These are phyloP conservation scores for Nomada hirtipes DNA, from an alignment of 2,888 invertebrate species.

Conservation along the genomic window DNA sequence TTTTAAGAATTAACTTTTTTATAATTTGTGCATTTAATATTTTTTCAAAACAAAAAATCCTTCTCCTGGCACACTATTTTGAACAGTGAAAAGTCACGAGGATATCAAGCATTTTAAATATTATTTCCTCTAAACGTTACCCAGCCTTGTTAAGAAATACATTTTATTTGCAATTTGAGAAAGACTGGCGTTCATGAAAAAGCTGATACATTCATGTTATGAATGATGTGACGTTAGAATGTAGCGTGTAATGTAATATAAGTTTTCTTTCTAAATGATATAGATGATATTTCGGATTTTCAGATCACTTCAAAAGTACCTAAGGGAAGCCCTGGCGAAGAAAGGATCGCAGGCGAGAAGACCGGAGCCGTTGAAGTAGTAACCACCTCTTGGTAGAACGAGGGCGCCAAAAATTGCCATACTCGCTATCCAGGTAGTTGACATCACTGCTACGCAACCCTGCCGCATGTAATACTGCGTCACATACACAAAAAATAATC, in stretches of 20 bases:
- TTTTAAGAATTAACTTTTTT: too few species aligned
- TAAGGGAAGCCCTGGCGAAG: constrained; percentile 90
- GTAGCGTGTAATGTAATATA: background rate
- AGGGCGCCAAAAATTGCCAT: constrained; percentile 93
- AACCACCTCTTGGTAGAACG: constrained; percentile 93
- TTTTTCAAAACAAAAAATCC: too few species aligned
- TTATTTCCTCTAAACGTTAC: too few species aligned
- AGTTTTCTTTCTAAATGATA: background rate
- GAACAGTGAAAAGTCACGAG: too few species aligned
- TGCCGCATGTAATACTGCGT: constrained; percentile 86
- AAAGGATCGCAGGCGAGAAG: constrained; percentile 95
- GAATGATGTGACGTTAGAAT: background rate
- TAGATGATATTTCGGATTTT: background rate
- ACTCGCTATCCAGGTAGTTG: constrained; percentile 93
- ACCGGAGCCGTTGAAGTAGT: constrained; percentile 94
- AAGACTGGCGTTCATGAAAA: too few species aligned
- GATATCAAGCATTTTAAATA: too few species aligned
- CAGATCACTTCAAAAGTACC: constrained; percentile 79
- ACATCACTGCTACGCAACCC: constrained; percentile 94
- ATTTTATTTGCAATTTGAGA: too few species aligned
- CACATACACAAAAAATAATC: constrained; percentile 71
- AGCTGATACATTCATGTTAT: too few species aligned
- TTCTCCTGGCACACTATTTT: too few species aligned
- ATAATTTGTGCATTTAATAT: too few species aligned
- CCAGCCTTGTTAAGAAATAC: too few species aligned